Evolutionary conservation across 2,888 invertebrate genomes (phyloP), one percentile per base, ranked within the genome.

Genomic region (Prenolepis imparis): DNA sequence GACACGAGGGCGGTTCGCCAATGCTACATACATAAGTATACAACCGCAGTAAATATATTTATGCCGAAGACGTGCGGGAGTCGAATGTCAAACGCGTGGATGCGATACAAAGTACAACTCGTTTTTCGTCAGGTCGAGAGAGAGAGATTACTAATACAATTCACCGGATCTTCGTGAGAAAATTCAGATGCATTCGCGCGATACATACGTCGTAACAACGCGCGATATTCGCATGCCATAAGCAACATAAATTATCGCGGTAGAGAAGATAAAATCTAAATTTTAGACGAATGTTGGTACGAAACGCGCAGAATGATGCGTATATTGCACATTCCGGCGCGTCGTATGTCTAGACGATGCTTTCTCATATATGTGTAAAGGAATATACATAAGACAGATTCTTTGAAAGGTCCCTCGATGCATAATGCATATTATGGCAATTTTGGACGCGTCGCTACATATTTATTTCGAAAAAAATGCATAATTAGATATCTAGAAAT

Each of bases 51-150:
- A 12, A 41, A 59, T 28, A 73, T 39, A 73, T 52, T 52, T 59
- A 59, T 63, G 44, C 44, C 18, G 41, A 6, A 41, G 57, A 18
- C 78, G 88, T 88, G 78, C 21, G 41, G 41, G 55, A 75, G 32
- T 28, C 78, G 84, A 74, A 73, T 48, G 72, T 61, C 28, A 36
- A 32, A 21, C 44, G 9, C 67, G 64, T 52, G 39, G 12, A 41
- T 5, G 41, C 63, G 73, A 80, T 82, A 64, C 73, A 24, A 70
- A 84, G 83, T 84, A 61, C 68, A 70, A 32, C 36, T 52, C 41
- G 73, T 81, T 86, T 84, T 85, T 86, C 78, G 66, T 41, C 12
- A 15, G 11, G 32, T 8, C 28, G 59, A n/a, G n/a, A n/a, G n/a
- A n/a, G n/a, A n/a, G n/a, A n/a, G n/a, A 73, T 73, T n/a, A n/a